Percentiles rank a stretch among this genome's conserved stretches.
phyloP scores from a whole-genome alignment of 92 coral and sea anemone species.

The Porites rus region DNA sequence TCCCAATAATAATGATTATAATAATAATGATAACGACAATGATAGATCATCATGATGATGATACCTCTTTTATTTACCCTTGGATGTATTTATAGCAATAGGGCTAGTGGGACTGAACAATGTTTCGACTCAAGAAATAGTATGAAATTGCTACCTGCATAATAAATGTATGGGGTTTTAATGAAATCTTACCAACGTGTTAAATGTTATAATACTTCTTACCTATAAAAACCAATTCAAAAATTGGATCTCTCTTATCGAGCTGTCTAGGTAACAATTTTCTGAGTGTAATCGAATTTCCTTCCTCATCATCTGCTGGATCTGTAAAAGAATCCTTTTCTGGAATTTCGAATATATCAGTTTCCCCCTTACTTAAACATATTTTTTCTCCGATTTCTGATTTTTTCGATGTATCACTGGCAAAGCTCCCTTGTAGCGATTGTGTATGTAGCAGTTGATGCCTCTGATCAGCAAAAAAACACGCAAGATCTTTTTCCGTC shows the following conservation, averaged over 20 bases:
- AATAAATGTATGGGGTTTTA: no score
- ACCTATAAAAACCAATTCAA: slow-evolving; percentile 81
- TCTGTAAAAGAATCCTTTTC: not conserved
- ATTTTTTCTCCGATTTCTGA: not conserved
- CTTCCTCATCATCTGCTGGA: slow-evolving; percentile 1
- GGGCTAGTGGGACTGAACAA: no score
- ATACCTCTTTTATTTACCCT: no score
- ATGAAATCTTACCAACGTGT: not conserved
- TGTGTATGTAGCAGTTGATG: not conserved
- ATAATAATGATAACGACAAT: no score
- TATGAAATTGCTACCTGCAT: no score
- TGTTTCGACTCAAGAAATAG: no score
- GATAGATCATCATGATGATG: no score
- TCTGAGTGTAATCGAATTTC: slow-evolving; percentile 65
- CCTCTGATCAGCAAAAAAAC: slow-evolving; percentile 12
- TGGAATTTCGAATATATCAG: not conserved
- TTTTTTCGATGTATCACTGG: not conserved
- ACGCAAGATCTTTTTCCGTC: slow-evolving; percentile 6
- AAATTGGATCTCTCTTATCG: slow-evolving; percentile 52
- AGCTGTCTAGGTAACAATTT: slow-evolving; percentile 83
- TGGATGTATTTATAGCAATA: no score
- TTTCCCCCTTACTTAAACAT: not conserved
- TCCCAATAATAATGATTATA: no score
- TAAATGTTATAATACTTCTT: not conserved
- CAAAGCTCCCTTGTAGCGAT: not conserved